Evolutionary conservation across 2,113 vertebrate species (phyloP), one percentile per base, ranked within the genome.

Genomic region (Ciconia maguari): DNA sequence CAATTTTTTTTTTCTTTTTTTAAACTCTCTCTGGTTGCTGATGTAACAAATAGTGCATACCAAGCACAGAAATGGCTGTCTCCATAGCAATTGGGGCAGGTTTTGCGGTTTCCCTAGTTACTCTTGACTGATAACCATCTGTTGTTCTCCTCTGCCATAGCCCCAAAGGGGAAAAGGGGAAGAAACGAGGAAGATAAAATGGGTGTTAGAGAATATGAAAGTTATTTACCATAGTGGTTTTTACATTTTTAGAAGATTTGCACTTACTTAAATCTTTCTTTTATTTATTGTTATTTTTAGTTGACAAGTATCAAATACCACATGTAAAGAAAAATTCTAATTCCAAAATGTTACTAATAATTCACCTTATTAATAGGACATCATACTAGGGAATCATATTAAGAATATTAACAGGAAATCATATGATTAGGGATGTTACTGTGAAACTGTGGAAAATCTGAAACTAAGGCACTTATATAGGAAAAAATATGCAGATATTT

Each of bases 41-140:
- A 98, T 97, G 94, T 98, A 98, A 97, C 92, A 96, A 98, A 97
- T 97, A 96, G 93, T 94, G 96, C 96, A 98, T 96, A 97, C 96
- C 88, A 96, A 98, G 97, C 93, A 89, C 96, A 97, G 98, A 98
- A 97, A 97, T 97, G 97, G 82, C 97, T 97, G 97, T 98, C 98
- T 98, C 98, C 98, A 98, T 98, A 98, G 98, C 61, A 96, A 98
- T 98, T 94, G 96, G 97, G 98, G 98, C 97, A 98, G 97, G 96
- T 97, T 97, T 95, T 91, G 93, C 89, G 55, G 98, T 98, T 98
- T 98, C 98, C 98, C 97, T 98, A 98, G 98, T 98, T 98, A 98
- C 96, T 98, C 94, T 94, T 97, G 97, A 97, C 97, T 85, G 97
- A 98, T 97, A 98, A 97, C 98, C 98, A 97, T 98, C 98, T 98